phyloP scores from a whole-genome alignment of 30 jellyfish, hydroid and myxozoan genomes.

The Phacellophora camtschatica region DNA sequence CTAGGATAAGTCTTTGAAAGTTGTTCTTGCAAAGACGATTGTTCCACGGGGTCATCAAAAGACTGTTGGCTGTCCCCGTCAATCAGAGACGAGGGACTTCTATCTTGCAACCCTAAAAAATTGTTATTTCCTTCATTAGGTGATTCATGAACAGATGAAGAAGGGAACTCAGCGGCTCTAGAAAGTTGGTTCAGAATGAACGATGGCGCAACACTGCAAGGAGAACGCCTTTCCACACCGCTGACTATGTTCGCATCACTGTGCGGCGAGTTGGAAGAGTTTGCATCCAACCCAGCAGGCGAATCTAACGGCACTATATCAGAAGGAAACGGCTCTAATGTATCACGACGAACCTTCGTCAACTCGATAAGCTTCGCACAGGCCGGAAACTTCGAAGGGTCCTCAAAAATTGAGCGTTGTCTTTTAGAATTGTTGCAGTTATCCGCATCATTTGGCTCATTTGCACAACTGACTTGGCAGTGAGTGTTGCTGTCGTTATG shows the following conservation, averaged over 20 bases:
- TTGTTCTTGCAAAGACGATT: neutral
- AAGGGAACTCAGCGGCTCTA: neutral
- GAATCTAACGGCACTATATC: constrained; percentile 36
- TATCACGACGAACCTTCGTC: constrained; percentile 77
- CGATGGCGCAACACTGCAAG: neutral
- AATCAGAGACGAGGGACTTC: neutral
- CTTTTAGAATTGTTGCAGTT: neutral
- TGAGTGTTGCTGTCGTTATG: neutral
- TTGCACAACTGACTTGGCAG: neutral
- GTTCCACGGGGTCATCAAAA: neutral
- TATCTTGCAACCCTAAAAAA: neutral
- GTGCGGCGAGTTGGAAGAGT: neutral
- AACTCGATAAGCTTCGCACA: constrained; percentile 89
- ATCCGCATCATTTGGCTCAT: neutral
- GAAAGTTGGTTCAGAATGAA: neutral
- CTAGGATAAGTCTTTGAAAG: neutral
- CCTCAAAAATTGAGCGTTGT: constrained; percentile 49
- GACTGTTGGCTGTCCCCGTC: neutral
- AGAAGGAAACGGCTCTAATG: constrained; percentile 7
- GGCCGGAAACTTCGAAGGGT: constrained; percentile 91
- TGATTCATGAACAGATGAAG: neutral
- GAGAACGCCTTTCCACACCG: neutral
- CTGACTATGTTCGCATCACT: neutral
- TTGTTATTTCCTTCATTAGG: neutral
- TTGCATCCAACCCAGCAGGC: neutral